Conservation (phyloP, 2,888 invertebrate genomes). For the Cheilosia variabilis region DNA sequence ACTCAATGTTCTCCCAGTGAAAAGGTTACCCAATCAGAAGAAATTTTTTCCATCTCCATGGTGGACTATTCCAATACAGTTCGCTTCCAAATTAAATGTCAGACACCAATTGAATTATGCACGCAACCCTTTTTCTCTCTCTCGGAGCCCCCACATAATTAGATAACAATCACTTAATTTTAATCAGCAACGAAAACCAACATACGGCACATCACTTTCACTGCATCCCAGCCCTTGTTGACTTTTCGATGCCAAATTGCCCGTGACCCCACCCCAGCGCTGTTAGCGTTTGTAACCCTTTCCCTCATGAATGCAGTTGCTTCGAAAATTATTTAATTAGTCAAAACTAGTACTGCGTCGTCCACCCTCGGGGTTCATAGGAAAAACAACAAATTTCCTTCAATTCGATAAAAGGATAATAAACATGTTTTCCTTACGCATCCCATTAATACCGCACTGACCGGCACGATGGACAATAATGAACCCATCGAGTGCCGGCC, state of each 20-base stretch:
- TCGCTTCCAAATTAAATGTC: no score
- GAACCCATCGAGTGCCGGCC: conserved; percentile 60
- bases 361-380: conserved; percentile 24
- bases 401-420: conserved; percentile 66
- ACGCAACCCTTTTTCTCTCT: no score
- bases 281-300: conserved; percentile 46
- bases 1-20: no score
- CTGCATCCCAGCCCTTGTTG: conserved; percentile 54
- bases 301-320: conserved; percentile 32
- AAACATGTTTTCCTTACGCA: conserved; percentile 46
- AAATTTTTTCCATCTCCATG: no score
- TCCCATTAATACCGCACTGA: conserved; percentile 31
- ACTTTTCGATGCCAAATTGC: conserved; percentile 64
- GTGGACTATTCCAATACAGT: no score
- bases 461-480: conserved; percentile 58
- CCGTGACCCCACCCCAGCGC: conserved; percentile 50
- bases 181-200: conserved; percentile 60
- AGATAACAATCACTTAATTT: conserved; percentile 66
- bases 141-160: conserved; percentile 38
- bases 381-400: conserved; percentile 43
- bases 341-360: neutral
- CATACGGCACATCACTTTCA: conserved; percentile 53
- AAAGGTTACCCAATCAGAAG: no score
- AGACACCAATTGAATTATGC: neutral
- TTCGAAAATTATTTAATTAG: conserved; percentile 68